Evolutionary conservation across 2,888 invertebrate genomes (phyloP), one percentile per base, ranked within the genome.

Genomic region (Hydriomena furcata): DNA sequence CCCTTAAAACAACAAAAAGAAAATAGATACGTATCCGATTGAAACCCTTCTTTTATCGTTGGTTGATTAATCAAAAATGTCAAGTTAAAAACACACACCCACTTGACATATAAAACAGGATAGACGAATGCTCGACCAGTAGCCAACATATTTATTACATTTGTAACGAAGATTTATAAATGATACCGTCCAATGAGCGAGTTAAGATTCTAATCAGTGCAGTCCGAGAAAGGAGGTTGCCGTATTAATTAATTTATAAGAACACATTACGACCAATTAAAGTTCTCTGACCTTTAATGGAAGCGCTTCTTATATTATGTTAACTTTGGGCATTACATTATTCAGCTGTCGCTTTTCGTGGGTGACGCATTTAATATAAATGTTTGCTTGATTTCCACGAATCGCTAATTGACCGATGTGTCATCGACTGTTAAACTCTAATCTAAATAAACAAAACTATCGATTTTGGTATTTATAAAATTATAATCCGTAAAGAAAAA

Each of bases 161-260:
- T 71, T 65, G 55, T 64, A 61, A 64, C 58, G 52, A 66, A 68
- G 66, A 66, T 66, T 68, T 70, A 73, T 73, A 71, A 73, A 67
- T 68, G 65, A 65, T 61, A 63, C 62, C 52, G 66, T 66, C 69
- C 66, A 69, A 63, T 65, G 63, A 66, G 62, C 58, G 61, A 70
- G 63, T 62, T 66, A 60, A 74, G 67, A 72, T 67, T 56, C 58
- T 76, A 77, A 78, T 78, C 75, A 73, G 68, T 65, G 73, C 60
- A 73, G 68, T 71, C 73, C 69, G 65, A 71, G 65, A 76, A 78
- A 70, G 68, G 79, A 73, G 71, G 68, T 70, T 72, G 66, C 45
- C 63, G 63, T 71, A 71, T 73, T 78, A 79, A 83, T 82, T 84
- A 82, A 84, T 82, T 83, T 81, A 80, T 82, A 77, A 70, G 72